Evolutionary conservation across 2,113 vertebrate genomes (phyloP), one percentile per base, ranked within the genome.

Genomic region (Lathamus discolor): DNA sequence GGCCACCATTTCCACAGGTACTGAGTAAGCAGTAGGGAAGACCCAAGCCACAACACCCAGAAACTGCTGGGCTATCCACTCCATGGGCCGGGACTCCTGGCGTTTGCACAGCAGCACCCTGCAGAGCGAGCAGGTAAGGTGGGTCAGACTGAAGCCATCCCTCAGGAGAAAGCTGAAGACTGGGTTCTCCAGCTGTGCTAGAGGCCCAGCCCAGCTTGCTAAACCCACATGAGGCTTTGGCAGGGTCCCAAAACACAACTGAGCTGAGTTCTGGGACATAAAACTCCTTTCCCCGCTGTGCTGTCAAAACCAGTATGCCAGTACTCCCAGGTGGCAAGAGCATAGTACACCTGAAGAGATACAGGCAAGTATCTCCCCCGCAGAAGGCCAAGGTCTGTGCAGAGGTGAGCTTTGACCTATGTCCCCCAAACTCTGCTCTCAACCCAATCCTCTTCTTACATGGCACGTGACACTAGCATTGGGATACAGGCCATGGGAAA

Each of bases 51-150:
- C 13, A 2, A 85, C 93, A 0, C 88, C 16, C 5, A 97, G 13
- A 35, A 97, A 81, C 97, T 98, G 86, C 98, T 96, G 83, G 44
- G 93, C 66, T 35, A 99, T 3, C 98, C 98, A 99, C 84, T 99
- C 99, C 0, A 5, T 0, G 0, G 98, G 98, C 33, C 98, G 97
- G 14, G 97, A 98, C 96, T 99, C 98, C 93, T 97, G 92, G 31
- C 98, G 92, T 37, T 98, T 97, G 57, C 98, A 98, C 95, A 99
- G 68, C 74, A 99, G 97, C 37, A 99, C 94, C 70, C 99, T 99
- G 95, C 24, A 67, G 62, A 74, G 31, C 10, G 3, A 81, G 70
- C 48, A 95, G 63, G 81, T 7, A 55, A 76, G 9, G 43, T 63
- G 69, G 20, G 52, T 95, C 84, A 95, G 87, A 35, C 28, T 68